These are phyloP conservation scores for Limenitis camilla DNA, from an alignment of 2,888 invertebrate genomes.

Conservation along the genomic window DNA sequence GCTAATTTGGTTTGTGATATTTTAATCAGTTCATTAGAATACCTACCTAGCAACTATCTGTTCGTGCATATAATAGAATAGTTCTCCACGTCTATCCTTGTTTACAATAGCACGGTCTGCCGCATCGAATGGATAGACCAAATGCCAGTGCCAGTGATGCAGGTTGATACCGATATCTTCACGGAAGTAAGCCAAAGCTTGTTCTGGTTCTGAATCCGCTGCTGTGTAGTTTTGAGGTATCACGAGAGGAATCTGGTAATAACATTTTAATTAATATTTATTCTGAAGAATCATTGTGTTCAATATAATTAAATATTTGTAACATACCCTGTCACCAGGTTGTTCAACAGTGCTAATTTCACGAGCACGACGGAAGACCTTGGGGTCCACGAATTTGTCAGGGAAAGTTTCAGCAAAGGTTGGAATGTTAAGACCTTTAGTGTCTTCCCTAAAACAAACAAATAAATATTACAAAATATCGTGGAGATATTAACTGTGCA, in stretches of 20 bases:
- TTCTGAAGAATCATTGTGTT: too few species aligned
- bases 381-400: constrained; percentile 85
- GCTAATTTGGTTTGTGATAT: not conserved
- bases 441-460: constrained; percentile 66
- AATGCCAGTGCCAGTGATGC: constrained; percentile 95
- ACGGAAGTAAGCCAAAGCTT: constrained; percentile 87
- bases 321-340: constrained; percentile 76
- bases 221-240: constrained; percentile 86
- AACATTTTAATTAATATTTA: too few species aligned
- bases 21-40: not conserved
- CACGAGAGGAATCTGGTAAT: constrained; percentile 74
- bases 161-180: constrained; percentile 90
- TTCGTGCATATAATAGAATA: constrained; percentile 88
- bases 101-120: constrained; percentile 73
- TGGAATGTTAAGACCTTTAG: constrained; percentile 80
- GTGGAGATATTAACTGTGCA: too few species aligned
- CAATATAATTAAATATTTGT: not conserved
- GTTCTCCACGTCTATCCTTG: constrained; percentile 84
- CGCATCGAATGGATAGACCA: constrained; percentile 87
- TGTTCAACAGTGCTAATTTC: constrained; percentile 79
- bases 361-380: constrained; percentile 79
- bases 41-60: constrained; percentile 77
- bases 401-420: constrained; percentile 87
- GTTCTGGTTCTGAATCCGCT: constrained; percentile 82
- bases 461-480: too few species aligned